phyloP scores from a whole-genome alignment of 2,888 invertebrate genomes.

The Amphipyra berbera region DNA sequence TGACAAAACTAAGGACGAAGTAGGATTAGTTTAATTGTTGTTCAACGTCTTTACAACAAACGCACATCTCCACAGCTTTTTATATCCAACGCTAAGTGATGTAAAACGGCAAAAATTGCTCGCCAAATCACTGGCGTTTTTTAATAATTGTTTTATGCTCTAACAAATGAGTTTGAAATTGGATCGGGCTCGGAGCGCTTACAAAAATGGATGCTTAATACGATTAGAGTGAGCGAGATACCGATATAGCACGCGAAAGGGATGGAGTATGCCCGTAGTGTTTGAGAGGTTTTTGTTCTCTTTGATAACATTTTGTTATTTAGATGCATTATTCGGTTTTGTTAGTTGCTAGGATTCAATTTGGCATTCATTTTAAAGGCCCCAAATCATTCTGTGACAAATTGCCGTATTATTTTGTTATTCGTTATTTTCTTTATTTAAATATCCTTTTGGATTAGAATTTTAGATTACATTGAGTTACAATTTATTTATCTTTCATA shows the following conservation, averaged over 20 bases:
- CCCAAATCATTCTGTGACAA: slow-evolving; percentile 50
- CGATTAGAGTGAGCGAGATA: slow-evolving; percentile 89
- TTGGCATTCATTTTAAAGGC: slow-evolving; percentile 65
- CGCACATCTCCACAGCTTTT: slow-evolving; percentile 48
- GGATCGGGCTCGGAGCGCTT: slow-evolving; percentile 90
- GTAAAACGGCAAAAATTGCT: slow-evolving; percentile 85
- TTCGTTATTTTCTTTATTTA: slow-evolving; percentile 49
- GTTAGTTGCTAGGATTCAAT: slow-evolving; percentile 68
- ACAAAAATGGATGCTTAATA: slow-evolving; percentile 92
- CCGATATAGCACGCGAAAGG: slow-evolving; percentile 56
- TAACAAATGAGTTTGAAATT: slow-evolving; percentile 93
- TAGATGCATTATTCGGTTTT: slow-evolving; percentile 67
- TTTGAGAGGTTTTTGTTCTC: slow-evolving; percentile 65
- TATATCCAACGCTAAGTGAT: slow-evolving; percentile 73
- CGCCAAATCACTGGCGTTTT: slow-evolving; percentile 87
- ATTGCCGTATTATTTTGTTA: slow-evolving; percentile 50
- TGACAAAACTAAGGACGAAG: too few relatives aligned
- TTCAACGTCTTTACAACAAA: too few relatives aligned
- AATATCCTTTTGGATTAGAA: slow-evolving; percentile 44
- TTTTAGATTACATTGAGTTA: slow-evolving; percentile 36
- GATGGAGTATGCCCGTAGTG: slow-evolving; percentile 55
- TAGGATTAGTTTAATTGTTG: too few relatives aligned
- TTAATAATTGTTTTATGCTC: slow-evolving; percentile 89
- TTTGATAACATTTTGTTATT: slow-evolving; percentile 71
- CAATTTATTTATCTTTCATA: slow-evolving; percentile 18